Evolutionary conservation across 2,797 vertebrate species (phyloP).

Genomic region (Pangasius krempfi): DNA sequence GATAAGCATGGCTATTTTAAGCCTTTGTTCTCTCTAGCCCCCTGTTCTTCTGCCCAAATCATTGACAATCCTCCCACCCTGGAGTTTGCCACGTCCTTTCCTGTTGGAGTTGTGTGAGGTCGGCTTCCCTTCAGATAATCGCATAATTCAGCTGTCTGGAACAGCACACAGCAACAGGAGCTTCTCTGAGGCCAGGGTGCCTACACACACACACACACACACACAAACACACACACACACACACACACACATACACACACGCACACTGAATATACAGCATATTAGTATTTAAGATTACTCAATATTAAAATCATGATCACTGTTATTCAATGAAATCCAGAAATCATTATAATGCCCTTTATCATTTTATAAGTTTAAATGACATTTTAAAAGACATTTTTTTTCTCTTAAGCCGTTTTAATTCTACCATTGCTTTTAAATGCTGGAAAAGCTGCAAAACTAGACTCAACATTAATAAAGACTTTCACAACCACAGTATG

Average conservation of each 20-base stretch:
- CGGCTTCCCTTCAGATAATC: slow-evolving; percentile 70
- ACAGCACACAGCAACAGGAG: slow-evolving; percentile 56
- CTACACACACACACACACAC: slow-evolving; percentile 14
- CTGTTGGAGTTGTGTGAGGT: slow-evolving; percentile 62
- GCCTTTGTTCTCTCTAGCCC: slow-evolving; percentile 39
- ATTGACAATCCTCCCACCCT: slow-evolving; percentile 21
- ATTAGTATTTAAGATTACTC: not conserved
- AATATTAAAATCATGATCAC: not conserved
- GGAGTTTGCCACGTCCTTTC: slow-evolving; percentile 42
- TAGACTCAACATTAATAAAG: not conserved
- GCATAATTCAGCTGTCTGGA: slow-evolving; percentile 75
- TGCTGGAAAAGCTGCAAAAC: not conserved
- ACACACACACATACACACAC: slow-evolving; percentile 2
- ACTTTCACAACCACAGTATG: not conserved
- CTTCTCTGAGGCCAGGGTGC: slow-evolving; percentile 7
- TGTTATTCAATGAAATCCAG: not conserved
- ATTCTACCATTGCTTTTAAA: not conserved
- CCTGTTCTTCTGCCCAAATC: slow-evolving; percentile 22
- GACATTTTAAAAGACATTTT: not conserved
- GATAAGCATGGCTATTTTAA: slow-evolving; percentile 73
- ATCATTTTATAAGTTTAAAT: not conserved
- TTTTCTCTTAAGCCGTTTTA: too few relatives aligned
- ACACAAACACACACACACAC: not conserved
- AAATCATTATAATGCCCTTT: not conserved
- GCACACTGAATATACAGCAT: not conserved